Percentiles rank a stretch among this genome's conserved stretches.
These are phyloP conservation scores for Rhopilema esculentum DNA, from an alignment of 30 jellyfish, hydroid and myxozoan species.

Conservation along the genomic window DNA sequence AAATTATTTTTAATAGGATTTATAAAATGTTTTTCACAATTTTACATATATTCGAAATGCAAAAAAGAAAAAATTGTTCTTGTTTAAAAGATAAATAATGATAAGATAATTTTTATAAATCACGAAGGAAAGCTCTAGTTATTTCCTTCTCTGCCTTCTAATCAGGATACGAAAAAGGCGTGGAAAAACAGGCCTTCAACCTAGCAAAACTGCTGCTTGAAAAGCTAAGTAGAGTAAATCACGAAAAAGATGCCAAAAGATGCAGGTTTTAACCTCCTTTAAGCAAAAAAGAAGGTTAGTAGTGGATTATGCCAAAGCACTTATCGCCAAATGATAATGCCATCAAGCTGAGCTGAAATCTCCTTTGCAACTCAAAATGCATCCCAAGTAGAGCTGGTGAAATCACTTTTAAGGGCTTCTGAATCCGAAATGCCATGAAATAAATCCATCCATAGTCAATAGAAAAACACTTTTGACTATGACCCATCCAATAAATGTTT, in stretches of 20 bases:
- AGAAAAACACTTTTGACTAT: too few relatives aligned
- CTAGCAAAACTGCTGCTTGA: neutral
- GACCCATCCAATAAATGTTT: neutral
- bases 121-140: too few relatives aligned
- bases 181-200: neutral
- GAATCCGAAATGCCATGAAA: neutral
- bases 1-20: too few relatives aligned
- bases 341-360: neutral
- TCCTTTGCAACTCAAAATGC: neutral
- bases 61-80: too few relatives aligned
- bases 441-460: too few relatives aligned
- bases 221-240: neutral
- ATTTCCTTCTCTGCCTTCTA: too few relatives aligned
- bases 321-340: neutral
- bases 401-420: neutral
- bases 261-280: neutral
- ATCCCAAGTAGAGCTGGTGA: neutral
- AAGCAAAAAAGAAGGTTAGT: neutral
- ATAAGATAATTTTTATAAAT: too few relatives aligned
- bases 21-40: too few relatives aligned
- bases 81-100: too few relatives aligned
- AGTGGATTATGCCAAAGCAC: neutral
- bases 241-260: neutral
- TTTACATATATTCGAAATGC: too few relatives aligned
- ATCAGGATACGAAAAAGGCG: neutral